phyloP scores from a whole-genome alignment of 2,888 invertebrate genomes.

The Microchrysa polita region DNA sequence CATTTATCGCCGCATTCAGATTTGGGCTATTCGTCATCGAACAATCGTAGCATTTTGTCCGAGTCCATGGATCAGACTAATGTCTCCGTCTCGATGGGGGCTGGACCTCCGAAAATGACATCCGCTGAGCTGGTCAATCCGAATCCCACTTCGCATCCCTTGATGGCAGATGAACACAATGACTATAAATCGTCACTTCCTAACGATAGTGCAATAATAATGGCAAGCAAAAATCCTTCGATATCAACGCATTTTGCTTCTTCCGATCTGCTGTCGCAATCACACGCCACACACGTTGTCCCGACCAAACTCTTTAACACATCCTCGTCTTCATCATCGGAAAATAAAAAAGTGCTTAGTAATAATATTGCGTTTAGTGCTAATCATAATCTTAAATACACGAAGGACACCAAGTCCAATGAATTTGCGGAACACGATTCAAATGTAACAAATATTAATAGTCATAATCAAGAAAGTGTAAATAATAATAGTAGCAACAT shows the following conservation, averaged over 20 bases:
- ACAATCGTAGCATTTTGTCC: slow-evolving; percentile 48
- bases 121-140: not conserved
- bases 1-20: slow-evolving; percentile 50
- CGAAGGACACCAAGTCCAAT: slow-evolving; percentile 22
- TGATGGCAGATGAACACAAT: not conserved
- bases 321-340: slow-evolving; percentile 49
- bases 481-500: slow-evolving; percentile 45
- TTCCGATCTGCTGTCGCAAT: slow-evolving; percentile 52
- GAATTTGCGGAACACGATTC: slow-evolving; percentile 26
- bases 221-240: slow-evolving; percentile 48
- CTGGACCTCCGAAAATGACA: slow-evolving; percentile 43
- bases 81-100: slow-evolving; percentile 14
- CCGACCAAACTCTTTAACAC: slow-evolving; percentile 47
- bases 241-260: slow-evolving; percentile 49
- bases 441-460: slow-evolving; percentile 31
- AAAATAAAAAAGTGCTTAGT: slow-evolving; percentile 43
- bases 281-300: slow-evolving; percentile 46
- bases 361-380: slow-evolving; percentile 39
- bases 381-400: slow-evolving; percentile 24
- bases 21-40: slow-evolving; percentile 50
- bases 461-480: slow-evolving; percentile 33
- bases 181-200: slow-evolving; percentile 15
- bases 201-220: slow-evolving; percentile 34
- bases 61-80: slow-evolving; percentile 55
- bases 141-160: slow-evolving; percentile 1